phyloP scores from a whole-genome alignment of 2,797 vertebrate species.

The Phalanger gymnotis region DNA sequence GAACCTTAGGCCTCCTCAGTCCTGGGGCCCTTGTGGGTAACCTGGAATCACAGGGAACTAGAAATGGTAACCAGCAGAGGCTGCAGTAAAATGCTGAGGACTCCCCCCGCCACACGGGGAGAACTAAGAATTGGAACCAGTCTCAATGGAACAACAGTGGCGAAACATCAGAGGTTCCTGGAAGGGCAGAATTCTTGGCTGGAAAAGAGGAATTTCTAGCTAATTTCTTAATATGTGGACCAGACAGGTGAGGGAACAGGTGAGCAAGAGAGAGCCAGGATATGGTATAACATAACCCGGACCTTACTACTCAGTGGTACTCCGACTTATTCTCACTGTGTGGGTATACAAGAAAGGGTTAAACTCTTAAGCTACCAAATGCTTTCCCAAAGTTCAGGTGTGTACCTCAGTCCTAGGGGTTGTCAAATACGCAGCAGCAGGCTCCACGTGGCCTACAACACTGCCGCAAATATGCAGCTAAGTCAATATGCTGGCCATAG shows the following conservation, averaged over 20 bases:
- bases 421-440: background rate
- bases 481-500: background rate
- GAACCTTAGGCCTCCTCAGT: background rate
- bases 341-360: background rate
- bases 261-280: background rate
- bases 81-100: too few relatives aligned
- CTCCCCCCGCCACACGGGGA: background rate
- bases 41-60: background rate
- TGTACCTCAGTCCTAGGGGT: background rate
- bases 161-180: background rate
- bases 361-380: background rate
- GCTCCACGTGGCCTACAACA: background rate
- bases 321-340: background rate
- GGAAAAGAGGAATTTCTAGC: background rate
- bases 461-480: background rate
- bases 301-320: background rate
- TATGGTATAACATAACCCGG: background rate
- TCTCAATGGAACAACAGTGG: background rate
- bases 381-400: background rate
- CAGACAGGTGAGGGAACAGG: background rate
- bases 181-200: background rate
- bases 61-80: background rate
- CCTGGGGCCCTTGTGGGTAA: background rate
- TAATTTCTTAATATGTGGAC: background rate
- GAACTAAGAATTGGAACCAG: background rate